phyloP scores from a whole-genome alignment of 2,888 invertebrate species.

The Cantharis lateralis region DNA sequence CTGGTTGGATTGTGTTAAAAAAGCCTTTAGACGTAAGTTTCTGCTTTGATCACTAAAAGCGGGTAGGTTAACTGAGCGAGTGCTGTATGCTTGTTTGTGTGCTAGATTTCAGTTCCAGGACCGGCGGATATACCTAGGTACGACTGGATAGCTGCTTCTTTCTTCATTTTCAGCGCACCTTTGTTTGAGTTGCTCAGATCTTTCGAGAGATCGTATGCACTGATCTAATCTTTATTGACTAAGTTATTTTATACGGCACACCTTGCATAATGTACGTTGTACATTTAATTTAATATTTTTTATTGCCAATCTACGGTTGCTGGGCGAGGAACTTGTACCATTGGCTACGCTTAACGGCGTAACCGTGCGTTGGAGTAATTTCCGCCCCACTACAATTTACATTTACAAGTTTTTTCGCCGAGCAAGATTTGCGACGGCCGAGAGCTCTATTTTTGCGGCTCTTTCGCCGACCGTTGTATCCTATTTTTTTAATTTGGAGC shows the following conservation, averaged over 20 bases:
- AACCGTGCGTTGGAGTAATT: constrained; percentile 11
- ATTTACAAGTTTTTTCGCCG: constrained; percentile 32
- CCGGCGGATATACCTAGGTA: constrained; percentile 31
- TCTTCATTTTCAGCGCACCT: constrained; percentile 72
- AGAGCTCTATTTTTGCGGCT: constrained; percentile 52
- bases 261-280: constrained; percentile 52
- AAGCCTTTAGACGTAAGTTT: constrained; percentile 96
- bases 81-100: constrained; percentile 30
- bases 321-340: constrained; percentile 33
- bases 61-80: constrained; percentile 34
- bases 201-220: constrained; percentile 53
- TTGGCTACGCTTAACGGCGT: constrained; percentile 26
- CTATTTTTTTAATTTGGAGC: constrained; percentile 45
- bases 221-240: constrained; percentile 57
- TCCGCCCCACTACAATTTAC: constrained; percentile 20
- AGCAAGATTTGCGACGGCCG: constrained; percentile 49
- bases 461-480: constrained; percentile 50
- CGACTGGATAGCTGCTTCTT: constrained; percentile 61
- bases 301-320: constrained; percentile 30
- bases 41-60: constrained; percentile 29
- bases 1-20: constrained; percentile 95
- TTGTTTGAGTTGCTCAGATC: constrained; percentile 69
- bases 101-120: constrained; percentile 29
- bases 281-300: constrained; percentile 40
- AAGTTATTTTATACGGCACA: constrained; percentile 70